Evolutionary conservation across 2,113 vertebrate species (phyloP).

Genomic region (Xenopus borealis): DNA sequence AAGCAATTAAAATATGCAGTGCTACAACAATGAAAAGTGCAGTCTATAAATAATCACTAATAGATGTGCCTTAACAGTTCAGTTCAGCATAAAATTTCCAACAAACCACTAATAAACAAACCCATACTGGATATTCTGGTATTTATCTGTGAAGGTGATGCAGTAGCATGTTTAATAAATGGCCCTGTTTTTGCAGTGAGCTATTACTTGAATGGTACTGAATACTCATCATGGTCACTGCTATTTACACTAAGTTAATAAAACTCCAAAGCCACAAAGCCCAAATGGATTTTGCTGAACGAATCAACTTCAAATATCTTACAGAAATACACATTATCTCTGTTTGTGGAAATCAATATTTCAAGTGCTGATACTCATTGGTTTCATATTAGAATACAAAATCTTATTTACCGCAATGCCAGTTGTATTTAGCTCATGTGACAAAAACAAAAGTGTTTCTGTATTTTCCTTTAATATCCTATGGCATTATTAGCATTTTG

Average conservation of each 20-base stretch:
- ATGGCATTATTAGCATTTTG: too few relatives aligned
- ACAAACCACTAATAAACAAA: not conserved
- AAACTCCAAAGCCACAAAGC: not conserved
- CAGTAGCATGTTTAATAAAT: conserved; percentile 1
- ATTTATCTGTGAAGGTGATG: conserved; percentile 4
- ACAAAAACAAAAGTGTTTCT: too few relatives aligned
- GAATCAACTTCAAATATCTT: not conserved
- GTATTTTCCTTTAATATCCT: too few relatives aligned
- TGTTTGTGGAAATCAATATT: not conserved
- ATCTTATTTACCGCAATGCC: too few relatives aligned
- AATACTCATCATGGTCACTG: not conserved
- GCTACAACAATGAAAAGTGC: not conserved
- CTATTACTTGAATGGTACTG: too few relatives aligned
- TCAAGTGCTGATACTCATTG: too few relatives aligned
- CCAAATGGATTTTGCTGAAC: not conserved
- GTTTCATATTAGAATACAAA: too few relatives aligned
- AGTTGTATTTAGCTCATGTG: too few relatives aligned
- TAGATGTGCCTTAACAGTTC: not conserved
- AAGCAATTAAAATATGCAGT: not conserved
- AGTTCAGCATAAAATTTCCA: conserved; percentile 2
- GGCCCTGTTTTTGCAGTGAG: not conserved
- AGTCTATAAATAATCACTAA: not conserved
- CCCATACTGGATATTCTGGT: not conserved
- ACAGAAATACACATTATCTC: not conserved
- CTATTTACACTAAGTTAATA: not conserved